Percentiles rank a stretch among this genome's conserved stretches.
Evolutionary conservation across 2,113 vertebrate species (phyloP).

Genomic region (Leiothrix lutea): DNA sequence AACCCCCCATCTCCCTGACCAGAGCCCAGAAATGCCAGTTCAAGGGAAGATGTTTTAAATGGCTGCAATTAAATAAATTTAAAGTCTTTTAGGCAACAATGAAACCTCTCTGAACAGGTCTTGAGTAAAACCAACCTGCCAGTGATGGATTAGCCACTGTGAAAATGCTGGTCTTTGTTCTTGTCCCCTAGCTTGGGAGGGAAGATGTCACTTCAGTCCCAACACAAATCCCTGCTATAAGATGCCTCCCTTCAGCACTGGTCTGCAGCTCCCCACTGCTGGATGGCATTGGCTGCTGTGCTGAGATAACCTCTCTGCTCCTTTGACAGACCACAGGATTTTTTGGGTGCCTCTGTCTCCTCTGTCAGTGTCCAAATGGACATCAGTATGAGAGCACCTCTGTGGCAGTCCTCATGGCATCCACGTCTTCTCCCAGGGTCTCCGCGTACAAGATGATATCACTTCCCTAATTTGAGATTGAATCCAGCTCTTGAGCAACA

Average conservation of each 20-base stretch:
- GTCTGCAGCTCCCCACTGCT: not conserved
- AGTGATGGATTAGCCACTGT: not conserved
- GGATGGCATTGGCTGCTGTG: not conserved
- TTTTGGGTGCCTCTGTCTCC: not conserved
- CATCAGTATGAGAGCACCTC: not conserved
- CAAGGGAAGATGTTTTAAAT: not conserved
- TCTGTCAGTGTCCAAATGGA: not conserved
- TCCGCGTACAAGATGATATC: fast-evolving
- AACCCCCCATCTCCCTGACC: fast-evolving
- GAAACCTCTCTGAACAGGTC: not conserved
- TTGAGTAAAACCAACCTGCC: not conserved
- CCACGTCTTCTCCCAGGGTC: not conserved
- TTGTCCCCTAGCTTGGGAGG: not conserved
- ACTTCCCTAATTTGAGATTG: not conserved
- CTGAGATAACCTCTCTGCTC: not conserved
- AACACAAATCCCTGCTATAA: not conserved
- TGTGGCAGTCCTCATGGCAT: not conserved
- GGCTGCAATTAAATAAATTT: not conserved
- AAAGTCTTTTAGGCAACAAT: not conserved
- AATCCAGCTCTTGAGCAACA: not conserved
- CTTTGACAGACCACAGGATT: not conserved
- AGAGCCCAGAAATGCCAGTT: not conserved
- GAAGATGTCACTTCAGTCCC: not conserved
- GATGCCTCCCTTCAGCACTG: not conserved
- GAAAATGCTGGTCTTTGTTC: not conserved